Base-by-base conservation (phyloP, 2,888 invertebrate genomes). In the Scaptomyza parva region DNA sequence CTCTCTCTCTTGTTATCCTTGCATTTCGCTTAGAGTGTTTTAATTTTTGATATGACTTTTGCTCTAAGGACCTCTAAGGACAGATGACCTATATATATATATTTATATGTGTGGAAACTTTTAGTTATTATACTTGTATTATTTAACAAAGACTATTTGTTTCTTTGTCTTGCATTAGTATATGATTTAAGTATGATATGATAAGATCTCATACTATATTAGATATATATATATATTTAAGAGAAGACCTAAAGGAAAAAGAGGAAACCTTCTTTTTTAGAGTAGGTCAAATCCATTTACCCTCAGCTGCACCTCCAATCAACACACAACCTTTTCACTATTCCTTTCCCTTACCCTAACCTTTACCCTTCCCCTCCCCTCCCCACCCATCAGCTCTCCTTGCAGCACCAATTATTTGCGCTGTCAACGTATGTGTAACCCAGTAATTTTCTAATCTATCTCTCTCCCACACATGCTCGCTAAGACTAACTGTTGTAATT, bases 361-460 rank as follows among this genome's bases (percentile, higher is more conserved):
- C 37, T 18, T 17, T 14, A 8, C 9, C 8, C 9, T 1, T n/a
- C 33, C 0, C 30, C 28, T 28, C 1, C 28, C n/a, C 33, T 26
- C 17, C 2, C 30, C 9, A 4, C 1, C 40, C n/a, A 20, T 54
- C 18, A 3, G 17, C 14, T 12, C 43, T 3, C 33, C 2, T 58
- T 24, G 12, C 48, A 57, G 48, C 65, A 58, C 73, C 73, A 78
- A 77, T 78, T 70, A 67, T 65, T 54, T 59, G 75, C 47, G 35
- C 76, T 78, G 74, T 66, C 75, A 68, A 59, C 58, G 55, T 26
- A 8, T 59, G 45, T 57, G 63, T 61, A 60, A 53, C 53, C 63
- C 70, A 66, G 72, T 74, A 78, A 80, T 82, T 83, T 78, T 82
- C 77, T 69, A 76, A 85, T 43, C 52, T 50, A 17, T 30, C 40